phyloP scores from a whole-genome alignment of 1,140 invertebrate genomes.

The Drosophila aff. region DNA sequence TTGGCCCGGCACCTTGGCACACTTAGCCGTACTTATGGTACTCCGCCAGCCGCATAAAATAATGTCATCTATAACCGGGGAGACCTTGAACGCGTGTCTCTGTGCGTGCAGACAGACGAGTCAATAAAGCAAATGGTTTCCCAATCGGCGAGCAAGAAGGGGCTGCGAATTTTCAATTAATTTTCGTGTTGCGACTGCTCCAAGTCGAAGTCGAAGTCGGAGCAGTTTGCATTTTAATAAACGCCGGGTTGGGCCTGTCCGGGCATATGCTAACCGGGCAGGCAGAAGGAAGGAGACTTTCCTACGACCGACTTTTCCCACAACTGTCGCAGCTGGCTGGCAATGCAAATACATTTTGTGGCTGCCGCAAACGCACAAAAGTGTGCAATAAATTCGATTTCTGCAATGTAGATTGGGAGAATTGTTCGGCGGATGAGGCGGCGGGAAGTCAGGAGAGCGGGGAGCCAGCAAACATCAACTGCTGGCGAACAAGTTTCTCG shows the following conservation, averaged over 20 bases:
- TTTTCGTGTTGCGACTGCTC: slow-evolving; percentile 51
- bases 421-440: neutral
- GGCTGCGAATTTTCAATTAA: slow-evolving; percentile 75
- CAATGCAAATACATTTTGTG: slow-evolving; percentile 75
- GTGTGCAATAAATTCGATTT: slow-evolving; percentile 81
- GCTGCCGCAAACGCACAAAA: slow-evolving; percentile 67
- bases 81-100: slow-evolving; percentile 59
- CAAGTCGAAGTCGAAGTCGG: slow-evolving; percentile 20
- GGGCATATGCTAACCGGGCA: slow-evolving; percentile 65
- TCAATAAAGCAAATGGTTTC: slow-evolving; percentile 72
- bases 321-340: slow-evolving; percentile 69
- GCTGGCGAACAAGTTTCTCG: slow-evolving; percentile 56
- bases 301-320: slow-evolving; percentile 16
- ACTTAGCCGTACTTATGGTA: slow-evolving; percentile 48
- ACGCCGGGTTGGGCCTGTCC: slow-evolving; percentile 9
- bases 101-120: slow-evolving; percentile 72
- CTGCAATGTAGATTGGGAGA: slow-evolving; percentile 4
- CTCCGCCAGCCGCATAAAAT: slow-evolving; percentile 50
- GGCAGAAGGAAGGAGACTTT: neutral
- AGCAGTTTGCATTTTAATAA: slow-evolving; percentile 70
- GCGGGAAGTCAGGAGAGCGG: neutral
- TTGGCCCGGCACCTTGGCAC: slow-evolving; percentile 60
- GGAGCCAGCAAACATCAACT: slow-evolving; percentile 56
- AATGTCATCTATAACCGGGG: slow-evolving; percentile 63
- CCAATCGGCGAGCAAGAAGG: slow-evolving; percentile 26